A percentile compares a stretch with the other conserved stretches of the same genome.
These are phyloP conservation scores for Taenaris catops DNA, from an alignment of 2,888 invertebrate genomes.

Conservation along the genomic window DNA sequence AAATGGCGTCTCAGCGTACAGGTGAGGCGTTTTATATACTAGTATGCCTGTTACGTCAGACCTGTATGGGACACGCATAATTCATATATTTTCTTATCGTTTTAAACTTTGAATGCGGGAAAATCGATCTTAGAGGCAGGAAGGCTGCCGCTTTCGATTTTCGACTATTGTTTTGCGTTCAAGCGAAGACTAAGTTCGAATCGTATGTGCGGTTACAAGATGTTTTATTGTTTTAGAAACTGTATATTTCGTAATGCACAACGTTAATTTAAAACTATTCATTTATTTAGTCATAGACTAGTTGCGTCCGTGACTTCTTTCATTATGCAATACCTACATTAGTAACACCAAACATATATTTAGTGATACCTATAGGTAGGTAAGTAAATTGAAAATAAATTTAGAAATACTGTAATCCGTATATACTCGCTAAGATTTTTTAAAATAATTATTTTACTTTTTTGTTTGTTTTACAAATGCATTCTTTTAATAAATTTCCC, in stretches of 20 bases:
- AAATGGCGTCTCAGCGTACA: constrained; percentile 58
- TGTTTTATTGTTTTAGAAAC: constrained; percentile 28
- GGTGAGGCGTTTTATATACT: constrained; percentile 65
- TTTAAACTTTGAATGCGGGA: constrained; percentile 32
- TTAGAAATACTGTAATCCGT: too few species aligned
- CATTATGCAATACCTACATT: too few species aligned
- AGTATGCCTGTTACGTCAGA: constrained; percentile 68
- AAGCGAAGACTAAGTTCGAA: constrained; percentile 14
- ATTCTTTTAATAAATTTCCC: too few species aligned
- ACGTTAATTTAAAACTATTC: not conserved
- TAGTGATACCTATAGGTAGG: too few species aligned
- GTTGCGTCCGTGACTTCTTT: too few species aligned
- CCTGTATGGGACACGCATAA: constrained; percentile 38
- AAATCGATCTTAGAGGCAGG: constrained; percentile 33
- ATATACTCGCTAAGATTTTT: too few species aligned
- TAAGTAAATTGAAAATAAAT: too few species aligned
- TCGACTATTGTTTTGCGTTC: constrained; percentile 34
- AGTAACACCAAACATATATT: too few species aligned
- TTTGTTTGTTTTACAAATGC: too few species aligned
- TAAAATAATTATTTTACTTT: too few species aligned
- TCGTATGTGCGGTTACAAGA: constrained; percentile 22
- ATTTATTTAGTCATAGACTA: too few species aligned
- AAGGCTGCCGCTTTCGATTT: constrained; percentile 35
- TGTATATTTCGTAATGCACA: not conserved
- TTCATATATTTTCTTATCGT: constrained; percentile 48